Evolutionary conservation across 2,797 vertebrate species (phyloP), one percentile per base, ranked within the genome.

Genomic region (Semaprochilodus insignis): DNA sequence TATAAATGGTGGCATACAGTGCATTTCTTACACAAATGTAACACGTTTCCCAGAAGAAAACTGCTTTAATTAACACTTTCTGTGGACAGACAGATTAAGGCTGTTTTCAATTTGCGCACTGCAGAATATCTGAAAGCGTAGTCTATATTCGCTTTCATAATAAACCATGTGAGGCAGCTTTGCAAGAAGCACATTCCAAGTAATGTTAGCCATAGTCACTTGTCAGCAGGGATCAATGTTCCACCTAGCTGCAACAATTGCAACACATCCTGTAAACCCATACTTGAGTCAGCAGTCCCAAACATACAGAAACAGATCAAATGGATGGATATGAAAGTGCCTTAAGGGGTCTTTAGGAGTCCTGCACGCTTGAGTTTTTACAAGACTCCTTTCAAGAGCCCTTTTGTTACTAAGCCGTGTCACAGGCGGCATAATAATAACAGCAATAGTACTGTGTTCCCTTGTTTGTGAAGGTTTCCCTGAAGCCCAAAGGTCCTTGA

Each of bases 241-340:
- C 34, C 65, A 11, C 34, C 21, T 36, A 67, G 17, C 65, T 67
- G 65, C 65, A 67, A 67, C 34, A 67, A 40, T 67, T 67, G 34
- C 34, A 67, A 10, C 31, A 40, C 65, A 21, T 67, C 16, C 31
- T 40, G 34, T 21, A 40, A 67, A 67, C 17, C 34, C 65, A 36
- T 21, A 40, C 34, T 67, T 1, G 21, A 21, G 16, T 19, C 62
- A 65, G 15, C 14, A 14, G 15, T 34, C 0, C 7, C 8, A 21
- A 67, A 67, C 34, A 67, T 19, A 67, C 31, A 36, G 34, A 36
- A 21, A 21, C 17, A 34, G 31, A 67, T 10, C 19, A 40, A 34
- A 40, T 67, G 16, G 17, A 40, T 7, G 17, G 34, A 36, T 21
- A 36, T 40, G 8, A 36, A 36, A 36, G 16, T 40, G 31, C 34